These are phyloP conservation scores for Bubo scandiacus DNA, from an alignment of 2,113 vertebrate species.

Conservation along the genomic window DNA sequence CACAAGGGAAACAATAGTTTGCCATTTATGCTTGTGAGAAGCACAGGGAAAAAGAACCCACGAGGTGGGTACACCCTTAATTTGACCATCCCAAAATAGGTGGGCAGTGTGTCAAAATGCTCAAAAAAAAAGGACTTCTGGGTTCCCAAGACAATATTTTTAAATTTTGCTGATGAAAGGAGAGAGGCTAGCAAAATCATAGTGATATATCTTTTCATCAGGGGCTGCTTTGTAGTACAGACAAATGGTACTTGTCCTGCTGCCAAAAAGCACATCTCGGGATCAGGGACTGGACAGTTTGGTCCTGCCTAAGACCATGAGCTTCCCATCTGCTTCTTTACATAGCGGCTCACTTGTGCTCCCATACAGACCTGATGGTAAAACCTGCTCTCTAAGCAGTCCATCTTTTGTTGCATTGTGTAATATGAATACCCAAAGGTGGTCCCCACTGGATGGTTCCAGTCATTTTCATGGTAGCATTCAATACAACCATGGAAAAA, in stretches of 20 bases:
- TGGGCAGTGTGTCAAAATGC: neutral
- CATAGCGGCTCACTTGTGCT: neutral
- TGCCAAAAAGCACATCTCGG: neutral
- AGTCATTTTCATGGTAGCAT: neutral
- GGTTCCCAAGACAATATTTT: neutral
- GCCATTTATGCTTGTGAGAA: neutral
- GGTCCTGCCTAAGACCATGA: neutral
- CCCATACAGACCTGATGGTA: neutral
- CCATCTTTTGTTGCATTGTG: neutral
- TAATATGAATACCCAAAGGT: neutral
- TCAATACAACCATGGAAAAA: neutral
- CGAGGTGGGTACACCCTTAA: neutral
- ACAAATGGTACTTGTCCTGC: neutral
- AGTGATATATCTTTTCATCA: neutral
- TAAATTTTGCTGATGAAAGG: neutral
- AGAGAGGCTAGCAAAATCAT: neutral
- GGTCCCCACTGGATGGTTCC: neutral
- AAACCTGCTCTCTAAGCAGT: neutral
- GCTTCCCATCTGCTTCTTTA: neutral
- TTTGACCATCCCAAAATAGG: neutral
- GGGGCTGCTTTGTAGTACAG: neutral
- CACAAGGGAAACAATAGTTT: neutral
- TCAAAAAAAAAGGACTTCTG: neutral
- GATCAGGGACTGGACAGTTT: neutral
- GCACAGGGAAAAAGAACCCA: neutral